Evolutionary conservation across 2,888 invertebrate species (phyloP).

Genomic region (Leucozona laternaria): DNA sequence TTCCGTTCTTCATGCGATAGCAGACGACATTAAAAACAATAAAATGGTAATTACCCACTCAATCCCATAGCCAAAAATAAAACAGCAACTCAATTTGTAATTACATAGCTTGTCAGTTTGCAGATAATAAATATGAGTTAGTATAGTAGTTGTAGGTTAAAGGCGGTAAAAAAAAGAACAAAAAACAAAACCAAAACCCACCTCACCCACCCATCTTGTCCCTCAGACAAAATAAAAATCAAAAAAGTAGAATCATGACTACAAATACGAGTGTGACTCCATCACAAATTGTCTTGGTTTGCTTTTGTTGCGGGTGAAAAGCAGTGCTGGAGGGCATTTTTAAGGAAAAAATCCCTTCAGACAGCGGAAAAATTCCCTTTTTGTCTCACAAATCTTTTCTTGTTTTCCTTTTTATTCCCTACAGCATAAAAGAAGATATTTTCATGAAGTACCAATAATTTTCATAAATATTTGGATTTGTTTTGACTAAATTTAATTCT

Average conservation of each 20-base stretch:
- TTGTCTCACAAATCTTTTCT: no score
- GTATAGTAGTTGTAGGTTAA: conserved; percentile 24
- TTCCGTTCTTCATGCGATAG: conserved; percentile 15
- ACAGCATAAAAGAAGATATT: no score
- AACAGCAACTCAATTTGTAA: conserved; percentile 55
- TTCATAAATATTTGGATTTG: no score
- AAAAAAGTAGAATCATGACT: conserved; percentile 11
- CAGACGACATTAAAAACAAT: conserved; percentile 69
- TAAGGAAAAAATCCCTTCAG: no score
- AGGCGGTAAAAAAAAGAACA: conserved; percentile 6
- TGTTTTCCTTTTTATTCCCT: no score
- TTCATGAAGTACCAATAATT: no score
- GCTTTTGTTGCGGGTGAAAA: neutral
- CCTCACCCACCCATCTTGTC: conserved; percentile 2
- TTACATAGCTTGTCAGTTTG: conserved; percentile 64
- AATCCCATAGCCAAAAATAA: conserved; percentile 31
- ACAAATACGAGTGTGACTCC: conserved; percentile 12
- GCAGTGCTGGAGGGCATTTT: no score
- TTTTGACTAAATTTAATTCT: no score
- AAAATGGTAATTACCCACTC: conserved; percentile 65
- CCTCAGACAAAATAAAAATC: conserved; percentile 1
- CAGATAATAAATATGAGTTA: conserved; percentile 58
- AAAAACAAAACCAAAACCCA: neutral
- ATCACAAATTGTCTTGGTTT: conserved; percentile 25
- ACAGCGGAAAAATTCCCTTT: no score